Base-by-base conservation (phyloP, 2,113 vertebrate genomes). In the Pterocles burchelli region DNA sequence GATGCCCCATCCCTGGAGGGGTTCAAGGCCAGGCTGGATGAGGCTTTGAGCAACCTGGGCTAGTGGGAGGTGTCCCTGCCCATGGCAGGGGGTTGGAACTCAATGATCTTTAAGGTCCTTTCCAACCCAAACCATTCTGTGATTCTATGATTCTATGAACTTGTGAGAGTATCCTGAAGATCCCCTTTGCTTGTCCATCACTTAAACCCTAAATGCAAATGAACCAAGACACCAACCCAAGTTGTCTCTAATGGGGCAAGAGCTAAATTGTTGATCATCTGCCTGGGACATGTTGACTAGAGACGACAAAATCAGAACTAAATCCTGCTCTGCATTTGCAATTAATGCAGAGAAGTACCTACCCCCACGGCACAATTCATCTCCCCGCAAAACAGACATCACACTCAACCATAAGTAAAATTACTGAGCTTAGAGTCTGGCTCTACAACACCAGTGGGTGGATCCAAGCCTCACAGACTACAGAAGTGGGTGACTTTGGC, bases 401-500 rank as follows among this genome's bases (percentile, higher is more conserved):
- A 81, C 86, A 49, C 55, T 85, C 15, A 65, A 36, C 51, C 80
- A 46, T 9, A 25, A 90, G 93, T 58, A 75, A 88, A 87, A 90
- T 89, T 14, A 81, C 65, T 72, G 90, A 94, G 78, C 79, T 94
- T 71, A 21, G 59, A 95, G 95, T 94, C 88, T 95, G 92, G 92
- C 92, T 96, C 82, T 89, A 74, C 80, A 93, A 43, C 83, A 62
- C 90, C 66, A 68, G 93, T 93, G 93, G 93, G 92, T 95, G 96
- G 88, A 94, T 95, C 83, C 76, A 78, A 93, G 34, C 72, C 79
- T 96, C 68, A 13, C 85, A 88, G 88, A 93, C 90, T 86, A 83
- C 90, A 86, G 87, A 81, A 95, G 96, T 94, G 95, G 90, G 90
- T 96, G 95, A 96, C 93, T 97, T 92, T 93, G 95, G 93, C 90